phyloP scores from a whole-genome alignment of 2,797 vertebrate species.

The Taenioides sp. region DNA sequence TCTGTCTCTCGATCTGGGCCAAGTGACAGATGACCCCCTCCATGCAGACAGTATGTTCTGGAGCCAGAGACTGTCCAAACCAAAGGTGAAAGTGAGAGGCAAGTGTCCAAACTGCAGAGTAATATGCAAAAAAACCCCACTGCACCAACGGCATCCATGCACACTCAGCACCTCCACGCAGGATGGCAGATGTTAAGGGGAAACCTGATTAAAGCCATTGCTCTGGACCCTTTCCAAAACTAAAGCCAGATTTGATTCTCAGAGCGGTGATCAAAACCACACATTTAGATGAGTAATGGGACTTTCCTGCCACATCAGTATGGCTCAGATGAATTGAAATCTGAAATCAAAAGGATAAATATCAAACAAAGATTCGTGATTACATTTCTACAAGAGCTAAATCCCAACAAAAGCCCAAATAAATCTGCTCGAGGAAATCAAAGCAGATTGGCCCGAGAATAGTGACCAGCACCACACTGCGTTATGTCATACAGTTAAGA shows the following conservation, averaged over 20 bases:
- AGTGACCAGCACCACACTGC: neutral
- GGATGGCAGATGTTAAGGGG: conserved; percentile 12
- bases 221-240: conserved; percentile 2
- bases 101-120: conserved; percentile 2
- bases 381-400: neutral
- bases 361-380: neutral
- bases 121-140: neutral
- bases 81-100: neutral
- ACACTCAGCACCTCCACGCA: conserved; percentile 16
- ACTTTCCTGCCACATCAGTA: conserved; percentile 1
- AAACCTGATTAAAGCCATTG: neutral
- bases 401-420: neutral
- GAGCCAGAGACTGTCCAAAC: neutral
- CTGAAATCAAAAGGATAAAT: conserved; percentile 1
- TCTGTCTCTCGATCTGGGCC: neutral
- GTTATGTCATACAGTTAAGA: neutral
- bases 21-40: conserved; percentile 7
- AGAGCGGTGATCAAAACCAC: neutral
- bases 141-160: neutral
- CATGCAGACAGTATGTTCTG: neutral
- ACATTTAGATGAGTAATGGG: conserved; percentile 12
- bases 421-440: neutral
- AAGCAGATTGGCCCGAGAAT: neutral
- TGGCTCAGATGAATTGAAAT: neutral
- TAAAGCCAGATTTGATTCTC: conserved; percentile 1